Conservation (phyloP, 2,888 invertebrate species). For the Callinectes sapidus region DNA sequence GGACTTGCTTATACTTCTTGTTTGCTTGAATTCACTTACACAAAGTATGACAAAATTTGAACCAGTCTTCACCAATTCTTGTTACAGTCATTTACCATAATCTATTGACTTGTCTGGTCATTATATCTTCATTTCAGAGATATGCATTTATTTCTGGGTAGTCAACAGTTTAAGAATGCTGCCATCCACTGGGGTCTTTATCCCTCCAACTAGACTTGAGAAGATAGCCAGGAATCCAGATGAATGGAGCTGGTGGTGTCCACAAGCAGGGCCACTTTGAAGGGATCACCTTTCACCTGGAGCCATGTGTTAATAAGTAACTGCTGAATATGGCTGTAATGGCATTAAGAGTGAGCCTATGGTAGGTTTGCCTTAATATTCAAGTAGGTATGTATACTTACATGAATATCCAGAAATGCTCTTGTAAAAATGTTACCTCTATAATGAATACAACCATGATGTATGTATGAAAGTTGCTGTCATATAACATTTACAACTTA, state of each 20-base stretch:
- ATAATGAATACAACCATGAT: not conserved
- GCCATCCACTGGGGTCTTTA: not conserved
- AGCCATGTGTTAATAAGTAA: not conserved
- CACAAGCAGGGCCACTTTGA: not conserved
- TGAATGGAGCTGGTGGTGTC: not conserved
- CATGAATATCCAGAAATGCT: not conserved
- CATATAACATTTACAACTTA: too few species aligned
- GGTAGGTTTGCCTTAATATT: not conserved
- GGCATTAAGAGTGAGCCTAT: not conserved
- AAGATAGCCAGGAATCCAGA: not conserved
- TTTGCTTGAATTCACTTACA: too few species aligned
- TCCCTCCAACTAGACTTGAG: not conserved
- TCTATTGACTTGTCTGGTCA: not conserved
- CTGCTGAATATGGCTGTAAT: not conserved
- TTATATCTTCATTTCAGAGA: not conserved
- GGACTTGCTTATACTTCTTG: not conserved
- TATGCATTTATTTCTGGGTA: not conserved
- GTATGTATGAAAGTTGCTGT: too few species aligned
- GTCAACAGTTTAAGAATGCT: not conserved
- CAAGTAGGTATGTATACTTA: not conserved
- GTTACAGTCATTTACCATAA: not conserved
- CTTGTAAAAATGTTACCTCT: not conserved
- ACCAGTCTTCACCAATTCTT: not conserved
- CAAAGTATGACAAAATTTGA: not conserved
- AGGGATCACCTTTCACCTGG: slow-evolving; percentile 11